phyloP scores from a whole-genome alignment of 2,888 invertebrate genomes.

The Eurois occulta region DNA sequence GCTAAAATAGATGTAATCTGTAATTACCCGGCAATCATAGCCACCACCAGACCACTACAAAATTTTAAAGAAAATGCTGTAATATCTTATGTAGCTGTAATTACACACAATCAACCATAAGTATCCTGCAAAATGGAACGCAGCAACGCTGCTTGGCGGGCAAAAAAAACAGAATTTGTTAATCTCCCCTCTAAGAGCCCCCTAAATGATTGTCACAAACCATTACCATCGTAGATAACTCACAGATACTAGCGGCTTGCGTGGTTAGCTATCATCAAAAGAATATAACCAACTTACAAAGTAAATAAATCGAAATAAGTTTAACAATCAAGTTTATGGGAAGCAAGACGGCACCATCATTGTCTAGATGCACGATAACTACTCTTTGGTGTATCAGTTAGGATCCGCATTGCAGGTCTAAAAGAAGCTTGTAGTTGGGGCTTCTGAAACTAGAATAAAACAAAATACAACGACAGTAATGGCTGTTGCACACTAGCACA shows the following conservation, averaged over 20 bases:
- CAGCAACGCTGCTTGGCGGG: neutral
- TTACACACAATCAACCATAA: neutral
- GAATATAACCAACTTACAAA: conserved; percentile 1
- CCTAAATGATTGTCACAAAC: conserved; percentile 2
- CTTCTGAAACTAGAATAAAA: conserved; percentile 19
- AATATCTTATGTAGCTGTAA: neutral
- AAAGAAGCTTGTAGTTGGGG: neutral
- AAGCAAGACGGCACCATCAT: neutral
- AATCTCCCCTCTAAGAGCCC: neutral
- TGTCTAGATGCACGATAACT: conserved; percentile 34
- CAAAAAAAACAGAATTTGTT: neutral
- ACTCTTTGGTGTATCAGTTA: conserved; percentile 4
- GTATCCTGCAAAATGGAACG: neutral
- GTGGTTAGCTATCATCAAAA: conserved; percentile 31
- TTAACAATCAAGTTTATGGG: conserved; percentile 10
- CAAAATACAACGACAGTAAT: neutral
- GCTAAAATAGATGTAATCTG: neutral
- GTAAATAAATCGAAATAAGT: conserved; percentile 34
- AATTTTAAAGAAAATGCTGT: neutral
- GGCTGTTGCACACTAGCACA: neutral
- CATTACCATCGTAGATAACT: neutral
- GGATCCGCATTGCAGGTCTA: conserved; percentile 43
- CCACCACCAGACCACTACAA: neutral
- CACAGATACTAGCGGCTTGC: conserved; percentile 25
- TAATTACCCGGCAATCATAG: neutral